Percentiles rank a stretch among this genome's conserved stretches.
Conservation (phyloP, 23 tunicate species). For the Pegea sp. region DNA sequence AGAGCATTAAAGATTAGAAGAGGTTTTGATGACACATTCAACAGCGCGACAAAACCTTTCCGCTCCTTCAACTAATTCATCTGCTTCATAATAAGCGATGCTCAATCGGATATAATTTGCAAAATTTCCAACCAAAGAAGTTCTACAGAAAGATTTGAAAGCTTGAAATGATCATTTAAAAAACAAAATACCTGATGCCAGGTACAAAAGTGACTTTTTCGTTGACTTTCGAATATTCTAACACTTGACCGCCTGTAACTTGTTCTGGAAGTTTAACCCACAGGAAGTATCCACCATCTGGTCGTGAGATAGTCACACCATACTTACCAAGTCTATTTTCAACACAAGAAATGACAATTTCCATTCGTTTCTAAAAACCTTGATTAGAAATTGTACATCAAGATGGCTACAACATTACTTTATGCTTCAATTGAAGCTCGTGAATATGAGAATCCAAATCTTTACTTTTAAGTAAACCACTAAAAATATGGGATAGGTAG, state of each 20-base stretch:
- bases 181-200: conserved; percentile 3
- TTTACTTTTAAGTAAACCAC: conserved; percentile 23
- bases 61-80: conserved; percentile 17
- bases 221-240: conserved; percentile 5
- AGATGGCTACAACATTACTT: conserved; percentile 9
- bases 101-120: conserved; percentile 37
- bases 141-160: conserved; percentile 10
- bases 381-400: not conserved
- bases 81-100: conserved; percentile 42
- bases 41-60: conserved; percentile 12
- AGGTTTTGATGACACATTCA: not conserved
- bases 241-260: conserved; percentile 11
- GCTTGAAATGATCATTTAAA: no score
- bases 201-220: conserved; percentile 28
- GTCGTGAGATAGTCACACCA: conserved; percentile 38
- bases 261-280: conserved; percentile 47
- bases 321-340: conserved; percentile 7
- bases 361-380: conserved; percentile 21
- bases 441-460: conserved; percentile 24
- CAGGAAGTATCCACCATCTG: conserved; percentile 56
- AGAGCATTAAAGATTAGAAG: no score
- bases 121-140: conserved; percentile 35
- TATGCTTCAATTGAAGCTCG: conserved; percentile 7
- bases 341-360: conserved; percentile 7
- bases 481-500: conserved; percentile 11